Evolutionary conservation across 2,888 invertebrate genomes (phyloP).

Genomic region (Lasioglossum pauxillum): DNA sequence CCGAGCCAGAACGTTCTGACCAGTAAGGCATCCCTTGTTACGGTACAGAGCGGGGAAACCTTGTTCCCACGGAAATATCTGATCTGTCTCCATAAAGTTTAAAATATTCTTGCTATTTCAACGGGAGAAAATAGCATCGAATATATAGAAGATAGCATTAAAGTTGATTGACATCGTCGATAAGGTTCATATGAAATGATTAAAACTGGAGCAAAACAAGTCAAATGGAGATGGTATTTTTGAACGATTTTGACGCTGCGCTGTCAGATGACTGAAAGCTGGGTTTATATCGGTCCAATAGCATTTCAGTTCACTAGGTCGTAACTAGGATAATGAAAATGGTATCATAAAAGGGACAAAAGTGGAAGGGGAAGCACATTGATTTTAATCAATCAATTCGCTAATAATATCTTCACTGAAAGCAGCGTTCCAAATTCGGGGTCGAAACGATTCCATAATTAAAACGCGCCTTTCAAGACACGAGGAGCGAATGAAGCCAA

Average conservation of each 20-base stretch:
- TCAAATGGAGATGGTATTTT: no score
- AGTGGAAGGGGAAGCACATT: neutral
- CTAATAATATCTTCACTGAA: neutral
- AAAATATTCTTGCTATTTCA: neutral
- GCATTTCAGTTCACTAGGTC: no score
- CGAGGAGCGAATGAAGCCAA: no score
- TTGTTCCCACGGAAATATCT: neutral
- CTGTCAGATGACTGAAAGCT: no score
- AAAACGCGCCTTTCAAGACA: neutral
- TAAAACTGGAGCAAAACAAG: no score
- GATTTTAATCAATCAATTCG: neutral
- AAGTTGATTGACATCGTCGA: neutral
- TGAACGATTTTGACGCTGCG: no score
- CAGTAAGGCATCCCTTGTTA: constrained; percentile 23
- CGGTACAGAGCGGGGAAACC: neutral
- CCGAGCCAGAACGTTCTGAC: neutral
- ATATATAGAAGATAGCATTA: no score
- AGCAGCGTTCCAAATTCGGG: neutral
- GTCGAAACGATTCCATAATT: neutral
- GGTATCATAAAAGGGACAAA: neutral
- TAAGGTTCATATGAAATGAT: neutral
- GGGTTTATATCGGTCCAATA: no score
- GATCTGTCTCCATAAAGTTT: neutral
- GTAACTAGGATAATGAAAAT: no score
- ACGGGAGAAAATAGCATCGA: neutral